Base-by-base conservation (phyloP, 92 coral and sea anemone genomes). In the Micromussa lordhowensis region DNA sequence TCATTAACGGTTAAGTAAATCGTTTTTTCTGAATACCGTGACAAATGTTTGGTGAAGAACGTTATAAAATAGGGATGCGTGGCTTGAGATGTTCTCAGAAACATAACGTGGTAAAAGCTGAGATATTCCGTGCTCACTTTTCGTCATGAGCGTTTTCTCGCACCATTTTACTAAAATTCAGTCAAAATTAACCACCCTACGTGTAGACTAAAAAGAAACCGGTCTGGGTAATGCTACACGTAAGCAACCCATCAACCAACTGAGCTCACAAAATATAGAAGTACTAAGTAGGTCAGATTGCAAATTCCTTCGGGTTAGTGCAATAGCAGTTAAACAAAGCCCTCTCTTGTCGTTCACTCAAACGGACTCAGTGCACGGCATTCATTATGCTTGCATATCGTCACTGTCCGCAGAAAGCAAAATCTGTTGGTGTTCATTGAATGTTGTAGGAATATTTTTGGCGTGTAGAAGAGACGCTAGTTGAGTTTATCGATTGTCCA, bases 401-500 rank as follows among this genome's bases (percentile, higher is more conserved):
- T 77, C 64, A 29, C 21, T 77, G 24, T 77, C 36, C 13, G n/a
- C 38, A 53, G 29, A 49, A 48, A 6, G 12, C 34, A 26, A 53
- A 34, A 32, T 72, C 48, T 4, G 77, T 14, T 13, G 24, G 38
- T 29, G 30, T 18, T 70, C 75, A 31, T 16, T 22, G 19, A 58
- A 30, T 32, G 17, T 49, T 34, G 15, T n/a, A 17, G n/a, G 29
- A 12, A 5, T 30, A 2, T 11, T 70, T 31, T 70, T 61, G 1
- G 28, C 11, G 32, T 70, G 34, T 2, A 38, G 44, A 2, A 35
- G 30, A 3, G 38, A 58, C 48, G 51, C 51, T 44, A 7, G 51
- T 13, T 0, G 26, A 61, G 30, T 66, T 93, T 68, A 96, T 93
- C 99, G 94, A 88, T 97, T 97, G 82, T 97, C 99, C 83, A 96